Evolutionary conservation across 1,140 invertebrate genomes (phyloP).

Genomic region (Harlomillsia oculata): DNA sequence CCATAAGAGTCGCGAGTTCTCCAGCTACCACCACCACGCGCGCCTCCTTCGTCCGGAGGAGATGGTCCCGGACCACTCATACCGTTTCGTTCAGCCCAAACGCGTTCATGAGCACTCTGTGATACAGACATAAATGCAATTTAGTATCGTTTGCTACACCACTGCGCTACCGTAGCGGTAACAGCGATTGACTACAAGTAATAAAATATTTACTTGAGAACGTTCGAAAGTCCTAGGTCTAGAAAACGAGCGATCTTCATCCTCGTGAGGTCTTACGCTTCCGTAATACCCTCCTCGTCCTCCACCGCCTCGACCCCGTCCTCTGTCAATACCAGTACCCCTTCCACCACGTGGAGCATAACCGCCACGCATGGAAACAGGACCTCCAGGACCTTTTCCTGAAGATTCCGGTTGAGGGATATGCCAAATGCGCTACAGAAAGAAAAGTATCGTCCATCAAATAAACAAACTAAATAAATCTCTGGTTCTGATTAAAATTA

Average conservation of each 20-base stretch:
- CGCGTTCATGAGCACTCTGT: slow-evolving; percentile 33
- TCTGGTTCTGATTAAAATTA: too few species aligned
- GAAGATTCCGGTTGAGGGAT: slow-evolving; percentile 35
- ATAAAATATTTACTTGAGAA: slow-evolving; percentile 37
- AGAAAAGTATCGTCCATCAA: background rate
- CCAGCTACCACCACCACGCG: slow-evolving; percentile 32
- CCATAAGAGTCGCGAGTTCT: slow-evolving; percentile 31
- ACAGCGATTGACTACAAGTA: too few species aligned
- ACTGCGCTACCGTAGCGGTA: too few species aligned
- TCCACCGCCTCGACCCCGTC: slow-evolving; percentile 39
- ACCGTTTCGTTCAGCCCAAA: slow-evolving; percentile 52
- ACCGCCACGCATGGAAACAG: slow-evolving; percentile 35
- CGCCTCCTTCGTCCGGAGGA: slow-evolving; percentile 37
- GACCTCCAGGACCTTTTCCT: slow-evolving; percentile 17
- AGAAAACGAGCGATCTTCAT: slow-evolving; percentile 31
- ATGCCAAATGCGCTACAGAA: slow-evolving; percentile 48
- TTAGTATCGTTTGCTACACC: too few species aligned
- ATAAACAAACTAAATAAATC: background rate
- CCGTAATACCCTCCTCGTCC: slow-evolving; percentile 35
- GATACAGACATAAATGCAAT: background rate
- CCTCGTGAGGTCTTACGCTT: slow-evolving; percentile 31
- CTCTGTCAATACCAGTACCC: slow-evolving; percentile 41
- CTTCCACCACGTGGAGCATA: slow-evolving; percentile 45
- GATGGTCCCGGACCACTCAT: slow-evolving; percentile 31
- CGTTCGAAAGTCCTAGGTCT: slow-evolving; percentile 40